Conservation (phyloP, 2,888 invertebrate species). For the Protophormia terraenovae region DNA sequence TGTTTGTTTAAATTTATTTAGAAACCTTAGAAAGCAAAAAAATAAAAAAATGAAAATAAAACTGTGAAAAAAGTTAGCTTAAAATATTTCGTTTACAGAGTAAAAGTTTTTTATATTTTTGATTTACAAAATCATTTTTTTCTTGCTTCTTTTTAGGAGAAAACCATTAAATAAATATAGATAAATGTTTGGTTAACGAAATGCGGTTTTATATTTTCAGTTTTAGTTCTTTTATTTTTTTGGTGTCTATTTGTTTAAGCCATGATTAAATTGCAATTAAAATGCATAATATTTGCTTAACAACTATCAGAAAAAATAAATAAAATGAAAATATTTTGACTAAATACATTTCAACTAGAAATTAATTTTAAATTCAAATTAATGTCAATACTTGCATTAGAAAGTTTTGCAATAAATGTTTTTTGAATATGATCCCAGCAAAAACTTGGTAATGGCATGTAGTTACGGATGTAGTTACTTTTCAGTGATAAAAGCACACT, state of each 20-base stretch:
- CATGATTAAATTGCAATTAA: conserved; percentile 57
- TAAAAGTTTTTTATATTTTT: neutral
- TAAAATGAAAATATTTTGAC: neutral
- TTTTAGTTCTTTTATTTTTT: neutral
- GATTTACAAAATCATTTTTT: conserved; percentile 37
- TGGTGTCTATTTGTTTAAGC: conserved; percentile 13
- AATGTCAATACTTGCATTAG: no score
- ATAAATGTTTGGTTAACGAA: neutral
- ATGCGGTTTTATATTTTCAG: neutral
- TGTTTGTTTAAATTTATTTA: neutral
- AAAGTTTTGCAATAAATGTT: no score
- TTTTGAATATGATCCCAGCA: no score
- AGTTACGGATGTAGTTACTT: no score
- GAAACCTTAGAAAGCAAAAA: neutral
- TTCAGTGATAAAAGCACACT: no score
- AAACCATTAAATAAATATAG: conserved; percentile 16
- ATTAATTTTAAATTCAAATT: neutral
- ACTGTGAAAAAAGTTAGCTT: neutral
- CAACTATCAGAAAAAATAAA: neutral
- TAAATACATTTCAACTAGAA: neutral
- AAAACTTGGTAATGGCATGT: no score
- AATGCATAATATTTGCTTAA: conserved; percentile 25
- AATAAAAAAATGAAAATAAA: no score
- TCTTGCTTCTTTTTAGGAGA: neutral
- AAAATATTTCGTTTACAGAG: conserved; percentile 23